Evolutionary conservation across 2,888 invertebrate genomes (phyloP), one percentile per base, ranked within the genome.

Genomic region (Apotomis betuletana): DNA sequence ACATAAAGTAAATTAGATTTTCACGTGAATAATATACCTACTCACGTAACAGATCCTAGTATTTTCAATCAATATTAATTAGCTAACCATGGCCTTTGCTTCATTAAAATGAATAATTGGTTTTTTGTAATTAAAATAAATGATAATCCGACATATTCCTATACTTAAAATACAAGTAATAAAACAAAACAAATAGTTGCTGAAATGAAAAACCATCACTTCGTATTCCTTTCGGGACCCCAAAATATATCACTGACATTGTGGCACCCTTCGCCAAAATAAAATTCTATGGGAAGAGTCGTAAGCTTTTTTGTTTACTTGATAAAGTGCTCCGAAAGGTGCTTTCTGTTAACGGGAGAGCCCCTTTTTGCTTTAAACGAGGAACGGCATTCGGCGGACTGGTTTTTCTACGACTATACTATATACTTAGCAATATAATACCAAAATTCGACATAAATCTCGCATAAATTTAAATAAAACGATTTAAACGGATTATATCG

Each of bases 311-410:
- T 77, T 78, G 77, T 78, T 78, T 78, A 77, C 77, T 77, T 77
- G 77, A 77, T 78, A 78, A 76, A 78, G 77, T 78, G 77, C 76
- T 75, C 64, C 67, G 59, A 68, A 73, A 78, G 76, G 77, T 77
- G 73, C n/a, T 76, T 75, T 71, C 75, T 75, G 69, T 67, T 75
- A 74, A 74, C 74, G 59, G 69, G 70, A 73, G 72, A 76, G 69
- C 64, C 76, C 67, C 71, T 76, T 64, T 59, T 68, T 68, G 60
- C 67, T 59, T 41, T 60, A 68, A 68, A 68, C 52, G 59, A 51
- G 67, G 13, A 15, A 44, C 12, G 67, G 52, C 57, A 38, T 36
- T 57, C 38, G 51, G 52, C 27, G 27, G 27, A 27, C 27, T 68
- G 27, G 36, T 58, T 58, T 58, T 67, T 57, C 57, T n/a, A 12